Conservation (phyloP, 2,797 vertebrate genomes). For the Anguilla marmorata region DNA sequence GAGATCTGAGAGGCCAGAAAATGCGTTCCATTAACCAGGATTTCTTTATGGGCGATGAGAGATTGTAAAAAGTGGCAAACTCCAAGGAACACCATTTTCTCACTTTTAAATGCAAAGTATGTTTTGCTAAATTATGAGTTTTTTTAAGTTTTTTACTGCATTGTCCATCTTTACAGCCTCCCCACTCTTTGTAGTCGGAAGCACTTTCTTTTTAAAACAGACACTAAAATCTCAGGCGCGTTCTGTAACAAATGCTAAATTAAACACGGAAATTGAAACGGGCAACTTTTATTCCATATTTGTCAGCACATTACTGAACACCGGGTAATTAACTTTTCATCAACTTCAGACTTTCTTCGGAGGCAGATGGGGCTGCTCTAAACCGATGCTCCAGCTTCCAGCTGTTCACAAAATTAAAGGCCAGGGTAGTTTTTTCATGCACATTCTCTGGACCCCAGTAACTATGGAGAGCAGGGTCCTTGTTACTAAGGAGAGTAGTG, state of each 20-base stretch:
- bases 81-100: neutral
- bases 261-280: neutral
- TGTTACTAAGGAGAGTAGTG: neutral
- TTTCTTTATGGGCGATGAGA: neutral
- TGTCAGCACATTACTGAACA: neutral
- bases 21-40: neutral
- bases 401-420: neutral
- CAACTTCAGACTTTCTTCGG: neutral
- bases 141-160: neutral
- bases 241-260: neutral
- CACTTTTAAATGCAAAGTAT: neutral
- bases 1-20: neutral
- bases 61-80: neutral
- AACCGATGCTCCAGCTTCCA: neutral
- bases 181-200: neutral
- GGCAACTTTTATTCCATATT: neutral
- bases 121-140: neutral
- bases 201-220: neutral
- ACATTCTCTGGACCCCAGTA: neutral
- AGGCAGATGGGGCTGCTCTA: neutral
- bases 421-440: neutral
- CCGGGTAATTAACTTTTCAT: neutral
- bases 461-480: neutral
- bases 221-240: neutral
- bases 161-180: neutral